phyloP scores from a whole-genome alignment of 2,797 vertebrate species.

The Synanceia verrucosa region DNA sequence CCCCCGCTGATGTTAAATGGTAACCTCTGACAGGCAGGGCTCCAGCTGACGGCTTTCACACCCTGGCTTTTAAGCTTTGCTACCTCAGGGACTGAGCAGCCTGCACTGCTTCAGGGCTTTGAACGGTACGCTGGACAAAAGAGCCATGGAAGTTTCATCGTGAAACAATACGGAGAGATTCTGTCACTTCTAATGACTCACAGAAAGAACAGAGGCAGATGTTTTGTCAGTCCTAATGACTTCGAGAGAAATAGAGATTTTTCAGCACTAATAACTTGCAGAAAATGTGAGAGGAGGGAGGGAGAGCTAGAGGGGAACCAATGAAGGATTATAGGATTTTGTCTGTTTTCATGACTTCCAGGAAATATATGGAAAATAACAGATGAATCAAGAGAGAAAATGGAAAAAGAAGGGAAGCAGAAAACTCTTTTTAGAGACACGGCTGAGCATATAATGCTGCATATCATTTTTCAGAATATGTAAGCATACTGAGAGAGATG shows the following conservation, averaged over 20 bases:
- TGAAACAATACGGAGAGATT: slow-evolving; percentile 25
- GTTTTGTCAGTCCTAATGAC: no score
- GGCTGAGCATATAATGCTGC: not conserved
- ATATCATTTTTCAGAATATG: slow-evolving; percentile 1
- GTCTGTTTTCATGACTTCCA: slow-evolving; percentile 33
- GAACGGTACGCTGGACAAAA: slow-evolving; percentile 24
- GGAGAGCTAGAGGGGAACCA: not conserved
- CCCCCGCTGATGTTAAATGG: slow-evolving; percentile 53
- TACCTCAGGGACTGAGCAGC: slow-evolving; percentile 39
- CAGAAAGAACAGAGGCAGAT: no score
- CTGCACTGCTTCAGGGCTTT: slow-evolving; percentile 22
- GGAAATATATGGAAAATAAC: slow-evolving; percentile 21
- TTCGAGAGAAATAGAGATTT: slow-evolving; percentile 19
- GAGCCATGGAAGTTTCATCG: slow-evolving; percentile 34
- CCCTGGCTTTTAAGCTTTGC: slow-evolving; percentile 54
- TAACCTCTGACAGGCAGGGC: slow-evolving; percentile 54
- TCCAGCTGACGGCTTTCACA: slow-evolving; percentile 53
- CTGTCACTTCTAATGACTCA: slow-evolving; percentile 47
- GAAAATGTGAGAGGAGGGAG: slow-evolving; percentile 22
- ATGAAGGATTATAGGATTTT: slow-evolving; percentile 4
- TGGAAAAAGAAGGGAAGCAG: not conserved
- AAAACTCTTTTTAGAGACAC: not conserved
- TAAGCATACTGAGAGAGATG: not conserved
- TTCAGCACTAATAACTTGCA: not conserved
- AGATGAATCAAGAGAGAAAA: slow-evolving; percentile 3